Conservation (phyloP, 2,113 vertebrate species). For the Rattus rattus region DNA sequence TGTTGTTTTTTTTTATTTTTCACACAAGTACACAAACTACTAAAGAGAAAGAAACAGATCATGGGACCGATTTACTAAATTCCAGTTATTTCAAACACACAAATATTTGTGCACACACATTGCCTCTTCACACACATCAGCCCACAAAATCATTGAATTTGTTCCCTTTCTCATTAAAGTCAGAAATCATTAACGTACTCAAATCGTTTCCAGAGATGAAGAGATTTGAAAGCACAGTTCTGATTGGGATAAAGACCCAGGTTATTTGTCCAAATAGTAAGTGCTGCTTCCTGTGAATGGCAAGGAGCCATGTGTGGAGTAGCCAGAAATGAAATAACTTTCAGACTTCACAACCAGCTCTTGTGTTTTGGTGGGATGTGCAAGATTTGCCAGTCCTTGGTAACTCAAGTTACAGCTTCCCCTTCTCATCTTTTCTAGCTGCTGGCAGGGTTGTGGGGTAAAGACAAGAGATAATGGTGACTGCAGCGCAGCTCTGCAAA, state of each 20-base stretch:
- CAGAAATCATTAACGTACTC: background rate
- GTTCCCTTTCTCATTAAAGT: background rate
- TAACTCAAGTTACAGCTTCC: background rate
- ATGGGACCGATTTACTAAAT: background rate
- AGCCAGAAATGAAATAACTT: background rate
- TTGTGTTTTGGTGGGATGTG: background rate
- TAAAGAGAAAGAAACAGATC: background rate
- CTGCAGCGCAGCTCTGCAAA: background rate
- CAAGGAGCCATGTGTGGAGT: background rate
- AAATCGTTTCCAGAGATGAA: background rate
- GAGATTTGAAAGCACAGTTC: background rate
- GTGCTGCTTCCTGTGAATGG: rapidly evolving
- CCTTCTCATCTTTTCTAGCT: background rate
- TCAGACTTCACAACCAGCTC: background rate
- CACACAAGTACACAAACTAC: background rate
- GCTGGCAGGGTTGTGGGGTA: background rate
- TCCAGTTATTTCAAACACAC: background rate
- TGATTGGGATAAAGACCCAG: background rate
- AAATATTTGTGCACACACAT: too few relatives aligned
- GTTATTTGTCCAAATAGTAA: background rate
- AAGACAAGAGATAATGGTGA: background rate
- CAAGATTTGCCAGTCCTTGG: background rate
- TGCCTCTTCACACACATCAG: background rate
- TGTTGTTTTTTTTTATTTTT: background rate
- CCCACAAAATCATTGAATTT: background rate